phyloP scores from a whole-genome alignment of 1,140 invertebrate species.

The Bombus waltoni region DNA sequence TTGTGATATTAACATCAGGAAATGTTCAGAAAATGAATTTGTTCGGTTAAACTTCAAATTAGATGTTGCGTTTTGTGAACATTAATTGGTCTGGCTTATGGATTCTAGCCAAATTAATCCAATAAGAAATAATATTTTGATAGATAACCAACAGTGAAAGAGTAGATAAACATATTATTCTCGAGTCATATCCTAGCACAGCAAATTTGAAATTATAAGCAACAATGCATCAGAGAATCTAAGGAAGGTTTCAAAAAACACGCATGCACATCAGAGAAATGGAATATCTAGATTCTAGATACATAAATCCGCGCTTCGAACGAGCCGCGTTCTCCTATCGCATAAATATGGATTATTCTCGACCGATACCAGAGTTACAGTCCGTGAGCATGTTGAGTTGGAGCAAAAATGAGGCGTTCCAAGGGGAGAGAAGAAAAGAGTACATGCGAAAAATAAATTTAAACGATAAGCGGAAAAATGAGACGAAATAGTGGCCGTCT shows the following conservation, averaged over 20 bases:
- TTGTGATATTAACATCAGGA: no score
- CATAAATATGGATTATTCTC: constrained; percentile 25
- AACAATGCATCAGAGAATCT: neutral
- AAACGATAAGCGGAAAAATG: no score
- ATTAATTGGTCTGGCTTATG: no score
- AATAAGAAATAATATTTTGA: no score
- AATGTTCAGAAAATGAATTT: no score
- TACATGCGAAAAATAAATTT: neutral
- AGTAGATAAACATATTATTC: no score
- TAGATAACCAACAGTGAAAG: no score
- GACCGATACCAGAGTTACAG: constrained; percentile 12
- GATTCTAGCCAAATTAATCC: no score
- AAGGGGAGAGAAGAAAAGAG: neutral
- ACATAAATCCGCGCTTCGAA: neutral
- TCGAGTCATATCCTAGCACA: neutral
- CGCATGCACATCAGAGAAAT: neutral
- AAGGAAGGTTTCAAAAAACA: neutral
- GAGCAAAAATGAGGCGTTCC: neutral
- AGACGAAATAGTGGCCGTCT: neutral
- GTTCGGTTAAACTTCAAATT: no score
- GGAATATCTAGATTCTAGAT: constrained; percentile 3
- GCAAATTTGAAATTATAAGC: constrained; percentile 2
- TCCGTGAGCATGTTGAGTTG: constrained; percentile 9
- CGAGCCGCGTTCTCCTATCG: constrained; percentile 20
- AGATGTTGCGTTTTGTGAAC: no score